Evolutionary conservation across 2,113 vertebrate species (phyloP), one percentile per base, ranked within the genome.

Genomic region (Panthera uncia): DNA sequence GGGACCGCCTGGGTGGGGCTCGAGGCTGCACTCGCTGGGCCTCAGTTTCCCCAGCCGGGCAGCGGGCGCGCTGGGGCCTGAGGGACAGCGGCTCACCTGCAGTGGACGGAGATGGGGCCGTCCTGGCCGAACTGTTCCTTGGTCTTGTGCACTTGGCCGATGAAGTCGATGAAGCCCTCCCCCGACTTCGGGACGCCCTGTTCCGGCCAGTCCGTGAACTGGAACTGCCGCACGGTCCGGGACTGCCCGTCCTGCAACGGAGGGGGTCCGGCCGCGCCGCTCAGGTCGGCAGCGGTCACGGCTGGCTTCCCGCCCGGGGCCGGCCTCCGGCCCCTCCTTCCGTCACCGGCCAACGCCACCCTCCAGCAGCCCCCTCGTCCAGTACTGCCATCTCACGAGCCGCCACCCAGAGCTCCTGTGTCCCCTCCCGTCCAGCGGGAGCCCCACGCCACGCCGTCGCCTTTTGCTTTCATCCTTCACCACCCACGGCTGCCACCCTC

Each of bases 121-220:
- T 99, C 99, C 98, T 99, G 99, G 89, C 99, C 99, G 48, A 99
- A 99, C 99, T 99, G 99, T 97, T 99, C 99, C 99, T 99, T 99
- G 98, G 99, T 99, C 99, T 99, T 99, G 98, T 99, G 99, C 52
- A 99, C 99, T 97, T 99, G 99, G 52, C 99, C 99, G 0, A 99
- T 99, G 98, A 99, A 99, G 97, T 99, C 99, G 0, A 99, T 99
- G 92, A 99, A 99, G 41, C 99, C 99, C 98, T 99, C 99, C 36
- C 99, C 99, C 0, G 99, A 99, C 98, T 99, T 99, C 94, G 99
- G 99, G 96, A 99, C 99, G 0, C 99, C 99, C 97, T 99, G 99
- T 50, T 99, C 99, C 0, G 99, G 99, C 99, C 99, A 99, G 98
- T 99, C 99, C 0, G 99, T 99, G 98, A 99, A 99, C 99, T 99